A percentile compares a stretch with the other conserved stretches of the same genome.
Evolutionary conservation across 1,140 invertebrate genomes (phyloP).

Genomic region (Pogonus chalceus): DNA sequence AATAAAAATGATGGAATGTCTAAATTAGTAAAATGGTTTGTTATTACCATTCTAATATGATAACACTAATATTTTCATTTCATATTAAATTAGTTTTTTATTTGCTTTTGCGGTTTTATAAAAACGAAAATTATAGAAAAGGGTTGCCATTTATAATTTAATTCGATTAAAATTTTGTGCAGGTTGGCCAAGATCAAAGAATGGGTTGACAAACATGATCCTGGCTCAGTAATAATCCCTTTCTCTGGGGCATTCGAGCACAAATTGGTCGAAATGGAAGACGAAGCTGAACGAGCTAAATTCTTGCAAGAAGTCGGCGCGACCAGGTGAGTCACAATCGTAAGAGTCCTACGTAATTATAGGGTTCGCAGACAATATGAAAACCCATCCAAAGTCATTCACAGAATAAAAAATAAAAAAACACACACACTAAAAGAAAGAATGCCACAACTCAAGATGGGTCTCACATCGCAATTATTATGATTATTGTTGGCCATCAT

Average conservation of each 20-base stretch:
- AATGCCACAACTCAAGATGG: slow-evolving; percentile 12
- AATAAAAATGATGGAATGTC: background rate
- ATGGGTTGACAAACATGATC: slow-evolving; percentile 97
- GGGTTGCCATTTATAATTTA: no score
- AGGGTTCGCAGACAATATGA: slow-evolving; percentile 18
- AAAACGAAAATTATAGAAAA: background rate
- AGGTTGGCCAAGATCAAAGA: slow-evolving; percentile 98
- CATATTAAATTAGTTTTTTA: background rate
- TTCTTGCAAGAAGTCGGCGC: slow-evolving; percentile 71
- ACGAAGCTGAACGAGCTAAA: slow-evolving; percentile 59
- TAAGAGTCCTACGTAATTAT: slow-evolving; percentile 20
- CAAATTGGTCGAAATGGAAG: slow-evolving; percentile 63
- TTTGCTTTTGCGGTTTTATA: background rate
- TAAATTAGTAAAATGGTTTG: no score
- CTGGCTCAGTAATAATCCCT: slow-evolving; percentile 84
- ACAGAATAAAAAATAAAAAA: slow-evolving; percentile 13
- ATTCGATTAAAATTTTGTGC: no score
- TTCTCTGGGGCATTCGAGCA: slow-evolving; percentile 90
- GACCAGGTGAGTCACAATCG: slow-evolving; percentile 55
- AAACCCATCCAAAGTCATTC: slow-evolving; percentile 12
- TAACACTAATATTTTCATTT: no score
- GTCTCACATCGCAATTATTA: slow-evolving; percentile 14
- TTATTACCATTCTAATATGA: no score
- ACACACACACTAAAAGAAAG: slow-evolving; percentile 14
- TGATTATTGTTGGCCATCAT: slow-evolving; percentile 18